Percentiles rank a stretch among this genome's conserved stretches.
These are phyloP conservation scores for Stercorarius parasiticus DNA, from an alignment of 2,113 vertebrate genomes.

Conservation along the genomic window DNA sequence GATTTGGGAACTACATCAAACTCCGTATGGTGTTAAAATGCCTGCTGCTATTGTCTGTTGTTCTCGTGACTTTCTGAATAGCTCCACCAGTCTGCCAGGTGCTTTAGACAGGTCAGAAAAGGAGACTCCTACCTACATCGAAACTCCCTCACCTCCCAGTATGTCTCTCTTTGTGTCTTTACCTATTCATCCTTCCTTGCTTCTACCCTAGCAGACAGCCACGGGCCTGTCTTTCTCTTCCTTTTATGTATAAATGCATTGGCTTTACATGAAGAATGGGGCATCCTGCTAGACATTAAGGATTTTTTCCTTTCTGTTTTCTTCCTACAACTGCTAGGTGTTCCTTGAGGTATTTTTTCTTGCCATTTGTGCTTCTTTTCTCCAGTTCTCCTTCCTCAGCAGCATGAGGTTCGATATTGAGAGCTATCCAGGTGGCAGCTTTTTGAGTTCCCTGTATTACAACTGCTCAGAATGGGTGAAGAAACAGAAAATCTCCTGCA, in stretches of 20 bases:
- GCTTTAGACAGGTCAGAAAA: background rate
- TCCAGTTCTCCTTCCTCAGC: background rate
- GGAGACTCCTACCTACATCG: background rate
- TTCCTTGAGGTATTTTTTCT: background rate
- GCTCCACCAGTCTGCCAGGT: background rate
- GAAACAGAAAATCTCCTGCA: background rate
- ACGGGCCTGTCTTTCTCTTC: background rate
- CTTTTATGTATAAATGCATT: background rate
- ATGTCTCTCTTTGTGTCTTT: background rate
- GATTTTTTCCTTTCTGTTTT: background rate
- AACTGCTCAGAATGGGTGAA: background rate
- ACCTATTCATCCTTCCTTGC: background rate
- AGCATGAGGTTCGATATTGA: background rate
- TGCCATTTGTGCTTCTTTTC: background rate
- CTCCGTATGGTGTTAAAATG: background rate
- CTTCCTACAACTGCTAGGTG: background rate
- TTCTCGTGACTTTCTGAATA: background rate
- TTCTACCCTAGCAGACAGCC: background rate
- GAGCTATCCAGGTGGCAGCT: background rate
- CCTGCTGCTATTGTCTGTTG: background rate
- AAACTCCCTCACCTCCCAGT: background rate
- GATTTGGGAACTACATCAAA: background rate
- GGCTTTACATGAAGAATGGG: background rate
- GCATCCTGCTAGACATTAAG: background rate
- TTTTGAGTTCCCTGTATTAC: background rate